phyloP scores from a whole-genome alignment of 2,888 invertebrate species.

The Baronia brevicornis region DNA sequence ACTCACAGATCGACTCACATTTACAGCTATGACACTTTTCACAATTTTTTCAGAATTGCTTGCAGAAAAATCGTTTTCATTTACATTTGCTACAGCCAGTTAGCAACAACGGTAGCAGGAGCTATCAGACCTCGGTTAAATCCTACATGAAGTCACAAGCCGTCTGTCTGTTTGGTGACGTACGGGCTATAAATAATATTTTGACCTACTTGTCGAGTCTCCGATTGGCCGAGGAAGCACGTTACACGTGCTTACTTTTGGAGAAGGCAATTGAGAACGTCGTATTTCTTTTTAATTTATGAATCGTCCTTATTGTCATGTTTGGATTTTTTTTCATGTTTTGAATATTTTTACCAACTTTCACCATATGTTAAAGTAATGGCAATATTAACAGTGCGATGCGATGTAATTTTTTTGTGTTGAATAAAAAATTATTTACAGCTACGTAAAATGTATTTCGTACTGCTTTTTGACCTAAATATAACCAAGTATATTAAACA shows the following conservation, averaged over 20 bases:
- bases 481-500: too few species aligned
- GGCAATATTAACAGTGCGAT: too few species aligned
- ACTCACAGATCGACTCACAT: too few species aligned
- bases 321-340: constrained; percentile 10
- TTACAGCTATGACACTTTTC: too few species aligned
- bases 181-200: constrained; percentile 58
- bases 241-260: constrained; percentile 4
- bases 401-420: too few species aligned
- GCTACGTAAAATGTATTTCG: too few species aligned
- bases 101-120: constrained; percentile 10
- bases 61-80: background rate
- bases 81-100: constrained; percentile 3
- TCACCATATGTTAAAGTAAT: too few species aligned
- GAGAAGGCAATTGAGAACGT: constrained; percentile 7
- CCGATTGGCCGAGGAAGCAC: constrained; percentile 8
- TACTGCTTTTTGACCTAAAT: too few species aligned
- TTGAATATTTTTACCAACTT: too few species aligned
- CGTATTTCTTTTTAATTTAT: constrained; percentile 9
- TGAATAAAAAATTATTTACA: too few species aligned
- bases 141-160: constrained; percentile 23
- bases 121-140: constrained; percentile 10
- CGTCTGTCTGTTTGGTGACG: constrained; percentile 35
- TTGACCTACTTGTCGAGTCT: constrained; percentile 51
- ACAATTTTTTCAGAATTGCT: background rate
- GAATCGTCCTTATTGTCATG: constrained; percentile 2